Percentiles rank a stretch among this genome's conserved stretches.
Conservation (phyloP, 2,113 vertebrate species). For the Toxotes jaculatrix region DNA sequence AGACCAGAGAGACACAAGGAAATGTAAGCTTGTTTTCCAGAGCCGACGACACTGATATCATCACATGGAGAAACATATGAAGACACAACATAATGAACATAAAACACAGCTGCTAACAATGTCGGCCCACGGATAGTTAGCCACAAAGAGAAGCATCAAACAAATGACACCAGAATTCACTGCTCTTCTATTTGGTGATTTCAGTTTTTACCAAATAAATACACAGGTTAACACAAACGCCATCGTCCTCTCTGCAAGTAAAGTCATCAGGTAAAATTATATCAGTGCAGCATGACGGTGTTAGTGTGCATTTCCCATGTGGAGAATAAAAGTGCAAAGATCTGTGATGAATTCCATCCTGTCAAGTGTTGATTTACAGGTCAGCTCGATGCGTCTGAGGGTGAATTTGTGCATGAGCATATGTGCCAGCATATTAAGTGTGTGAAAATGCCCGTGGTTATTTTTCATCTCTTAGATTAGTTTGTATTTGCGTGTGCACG, state of each 20-base stretch:
- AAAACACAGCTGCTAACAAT: too few relatives aligned
- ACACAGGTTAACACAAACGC: too few relatives aligned
- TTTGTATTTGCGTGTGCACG: slow-evolving; percentile 38
- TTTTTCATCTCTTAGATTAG: slow-evolving; percentile 71
- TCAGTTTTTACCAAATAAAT: neutral
- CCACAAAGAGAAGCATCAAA: neutral
- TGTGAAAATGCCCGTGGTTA: slow-evolving; percentile 78
- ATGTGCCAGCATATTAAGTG: slow-evolving; percentile 66
- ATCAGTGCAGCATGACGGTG: slow-evolving; percentile 40
- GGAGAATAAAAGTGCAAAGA: slow-evolving; percentile 54
- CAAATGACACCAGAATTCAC: neutral
- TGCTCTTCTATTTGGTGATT: too few relatives aligned
- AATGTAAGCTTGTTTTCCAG: too few relatives aligned
- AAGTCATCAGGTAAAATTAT: slow-evolving; percentile 12
- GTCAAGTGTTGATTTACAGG: slow-evolving; percentile 78
- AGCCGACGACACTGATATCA: too few relatives aligned
- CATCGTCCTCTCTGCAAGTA: neutral
- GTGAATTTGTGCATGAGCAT: slow-evolving; percentile 49
- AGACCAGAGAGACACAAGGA: slow-evolving; percentile 6
- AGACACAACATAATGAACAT: too few relatives aligned
- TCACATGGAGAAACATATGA: too few relatives aligned
- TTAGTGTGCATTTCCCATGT: slow-evolving; percentile 30
- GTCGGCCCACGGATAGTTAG: too few relatives aligned
- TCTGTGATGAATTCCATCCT: slow-evolving; percentile 70
- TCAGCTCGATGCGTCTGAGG: slow-evolving; percentile 44